phyloP scores from a whole-genome alignment of 1,140 invertebrate genomes.

The Aplysia californica region DNA sequence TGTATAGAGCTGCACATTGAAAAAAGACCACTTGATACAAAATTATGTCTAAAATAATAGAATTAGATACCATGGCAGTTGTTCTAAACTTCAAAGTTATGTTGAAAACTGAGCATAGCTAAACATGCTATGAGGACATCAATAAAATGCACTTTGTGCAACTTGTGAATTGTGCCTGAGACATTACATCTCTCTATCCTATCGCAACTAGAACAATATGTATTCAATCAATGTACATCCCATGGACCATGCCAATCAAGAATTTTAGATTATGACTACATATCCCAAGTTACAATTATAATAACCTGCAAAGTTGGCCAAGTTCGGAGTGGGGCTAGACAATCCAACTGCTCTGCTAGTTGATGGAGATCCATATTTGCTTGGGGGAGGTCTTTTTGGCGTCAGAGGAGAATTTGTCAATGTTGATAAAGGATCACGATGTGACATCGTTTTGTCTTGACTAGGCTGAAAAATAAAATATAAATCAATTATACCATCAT shows the following conservation, averaged over 20 bases:
- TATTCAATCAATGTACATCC: background rate
- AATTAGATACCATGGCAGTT: no score
- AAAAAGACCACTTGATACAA: background rate
- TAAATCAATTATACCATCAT: no score
- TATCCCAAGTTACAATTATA: background rate
- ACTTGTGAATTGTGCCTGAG: conserved; percentile 30
- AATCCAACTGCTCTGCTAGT: conserved; percentile 44
- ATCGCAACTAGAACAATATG: background rate
- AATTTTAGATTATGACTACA: background rate
- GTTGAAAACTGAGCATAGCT: no score
- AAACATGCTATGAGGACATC: no score
- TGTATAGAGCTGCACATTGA: background rate
- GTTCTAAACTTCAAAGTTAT: no score
- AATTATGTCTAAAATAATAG: background rate
- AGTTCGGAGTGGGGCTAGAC: conserved; percentile 43
- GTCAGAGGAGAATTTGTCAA: conserved; percentile 38
- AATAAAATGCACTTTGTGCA: no score
- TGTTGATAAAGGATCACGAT: conserved; percentile 42
- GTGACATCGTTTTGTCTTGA: conserved; percentile 22
- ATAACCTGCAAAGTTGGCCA: conserved; percentile 57
- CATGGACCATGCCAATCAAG: no score
- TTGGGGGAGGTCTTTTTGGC: conserved; percentile 20
- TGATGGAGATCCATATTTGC: conserved; percentile 53
- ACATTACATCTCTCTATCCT: conserved; percentile 29
- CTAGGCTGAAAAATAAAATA: no score